Evolutionary conservation across 2,113 vertebrate species (phyloP).

Genomic region (Onychostoma macrolepis): DNA sequence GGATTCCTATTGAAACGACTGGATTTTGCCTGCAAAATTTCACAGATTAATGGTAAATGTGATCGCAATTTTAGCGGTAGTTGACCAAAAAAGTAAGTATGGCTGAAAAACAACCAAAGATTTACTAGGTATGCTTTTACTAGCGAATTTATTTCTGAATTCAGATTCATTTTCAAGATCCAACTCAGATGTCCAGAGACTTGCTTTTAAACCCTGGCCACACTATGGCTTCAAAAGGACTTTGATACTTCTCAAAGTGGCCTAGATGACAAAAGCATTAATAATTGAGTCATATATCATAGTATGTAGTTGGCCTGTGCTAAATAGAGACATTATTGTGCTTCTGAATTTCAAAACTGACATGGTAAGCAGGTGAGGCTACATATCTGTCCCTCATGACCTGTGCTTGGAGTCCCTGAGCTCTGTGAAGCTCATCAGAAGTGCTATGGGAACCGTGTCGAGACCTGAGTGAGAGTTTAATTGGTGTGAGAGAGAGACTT

Average conservation of each 20-base stretch:
- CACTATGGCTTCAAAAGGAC: neutral
- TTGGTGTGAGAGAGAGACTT: constrained; percentile 27
- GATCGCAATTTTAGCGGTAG: neutral
- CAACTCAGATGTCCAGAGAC: neutral
- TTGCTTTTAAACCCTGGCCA: neutral
- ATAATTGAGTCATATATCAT: neutral
- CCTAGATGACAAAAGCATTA: neutral
- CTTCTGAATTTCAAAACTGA: constrained; percentile 5
- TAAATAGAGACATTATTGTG: neutral
- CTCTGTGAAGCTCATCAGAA: neutral
- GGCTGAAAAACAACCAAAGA: neutral
- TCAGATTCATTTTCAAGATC: neutral
- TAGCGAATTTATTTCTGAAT: neutral
- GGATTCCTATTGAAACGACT: neutral
- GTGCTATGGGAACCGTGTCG: neutral
- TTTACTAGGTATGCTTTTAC: neutral
- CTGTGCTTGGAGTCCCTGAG: neutral
- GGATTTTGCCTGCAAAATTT: neutral
- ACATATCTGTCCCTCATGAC: neutral
- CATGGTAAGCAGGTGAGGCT: neutral
- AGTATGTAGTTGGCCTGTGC: neutral
- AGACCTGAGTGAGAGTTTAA: constrained; percentile 26
- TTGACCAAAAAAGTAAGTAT: neutral
- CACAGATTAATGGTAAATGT: neutral
- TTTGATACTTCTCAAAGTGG: neutral